Conservation (phyloP, 2,797 vertebrate species). For the Hipposideros larvatus region DNA sequence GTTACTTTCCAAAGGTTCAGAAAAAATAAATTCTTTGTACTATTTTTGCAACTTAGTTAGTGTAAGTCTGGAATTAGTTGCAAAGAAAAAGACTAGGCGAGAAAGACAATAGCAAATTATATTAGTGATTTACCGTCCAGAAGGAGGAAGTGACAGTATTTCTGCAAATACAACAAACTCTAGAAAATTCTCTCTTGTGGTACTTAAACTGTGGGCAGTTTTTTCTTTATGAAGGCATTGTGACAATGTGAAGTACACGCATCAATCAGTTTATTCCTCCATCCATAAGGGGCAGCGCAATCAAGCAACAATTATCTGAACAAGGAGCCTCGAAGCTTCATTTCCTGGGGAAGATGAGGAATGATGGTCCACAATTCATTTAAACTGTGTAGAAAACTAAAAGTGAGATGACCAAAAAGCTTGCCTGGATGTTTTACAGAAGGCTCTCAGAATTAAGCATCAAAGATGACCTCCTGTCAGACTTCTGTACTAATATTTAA, state of each 20-base stretch:
- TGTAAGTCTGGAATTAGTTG: constrained; percentile 41
- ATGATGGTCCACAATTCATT: background rate
- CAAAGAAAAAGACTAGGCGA: background rate
- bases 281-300: background rate
- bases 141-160: background rate
- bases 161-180: constrained; percentile 35
- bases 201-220: background rate
- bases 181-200: background rate
- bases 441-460: background rate
- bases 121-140: background rate
- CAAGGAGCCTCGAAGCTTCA: background rate
- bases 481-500: background rate
- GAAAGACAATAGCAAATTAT: background rate
- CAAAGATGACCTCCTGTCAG: background rate
- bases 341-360: background rate
- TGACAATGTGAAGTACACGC: background rate
- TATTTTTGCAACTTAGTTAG: background rate
- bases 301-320: background rate
- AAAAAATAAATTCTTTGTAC: background rate
- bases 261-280: background rate
- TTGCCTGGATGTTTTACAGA: background rate
- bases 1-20: background rate
- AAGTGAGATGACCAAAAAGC: background rate
- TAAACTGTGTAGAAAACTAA: background rate
- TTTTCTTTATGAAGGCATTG: background rate